These are phyloP conservation scores for Dendrolimus pini DNA, from an alignment of 2,888 invertebrate genomes.

Conservation along the genomic window DNA sequence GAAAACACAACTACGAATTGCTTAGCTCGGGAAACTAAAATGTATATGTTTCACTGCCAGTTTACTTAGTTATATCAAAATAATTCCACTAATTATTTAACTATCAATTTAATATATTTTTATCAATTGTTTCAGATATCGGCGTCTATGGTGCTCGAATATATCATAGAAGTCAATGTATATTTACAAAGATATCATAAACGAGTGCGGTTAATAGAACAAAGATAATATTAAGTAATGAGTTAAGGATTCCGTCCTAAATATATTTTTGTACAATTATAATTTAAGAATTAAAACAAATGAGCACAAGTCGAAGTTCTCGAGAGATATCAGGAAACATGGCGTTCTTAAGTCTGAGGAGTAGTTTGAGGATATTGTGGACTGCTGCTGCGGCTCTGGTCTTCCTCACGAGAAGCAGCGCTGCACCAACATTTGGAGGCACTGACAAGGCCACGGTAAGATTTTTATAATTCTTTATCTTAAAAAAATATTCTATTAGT, in stretches of 20 bases:
- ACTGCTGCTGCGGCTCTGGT: constrained; percentile 41
- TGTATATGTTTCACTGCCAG: too few relatives aligned
- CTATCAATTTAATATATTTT: constrained; percentile 2
- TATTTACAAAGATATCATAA: constrained; percentile 35
- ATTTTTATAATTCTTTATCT: constrained; percentile 7
- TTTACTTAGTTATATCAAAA: too few relatives aligned
- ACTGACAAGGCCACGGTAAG: constrained; percentile 69
- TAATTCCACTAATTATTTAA: too few relatives aligned
- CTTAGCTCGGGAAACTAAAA: too few relatives aligned
- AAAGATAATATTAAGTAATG: constrained; percentile 36
- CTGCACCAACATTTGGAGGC: constrained; percentile 58
- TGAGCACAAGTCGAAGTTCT: constrained; percentile 43
- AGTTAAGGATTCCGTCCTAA: constrained; percentile 32
- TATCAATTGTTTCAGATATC: constrained; percentile 57
- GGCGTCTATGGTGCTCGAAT: constrained; percentile 32
- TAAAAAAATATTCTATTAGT: too few relatives aligned
- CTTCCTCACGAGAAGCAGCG: constrained; percentile 51
- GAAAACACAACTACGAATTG: too few relatives aligned
- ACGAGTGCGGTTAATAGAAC: constrained; percentile 33
- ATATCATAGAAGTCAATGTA: constrained; percentile 35
- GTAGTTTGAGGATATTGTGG: constrained; percentile 54
- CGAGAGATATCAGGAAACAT: constrained; percentile 40
- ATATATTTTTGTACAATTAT: constrained; percentile 43
- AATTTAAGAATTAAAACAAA: constrained; percentile 34
- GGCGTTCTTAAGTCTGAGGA: constrained; percentile 48